phyloP scores from a whole-genome alignment of 2,888 invertebrate genomes.

The Cheilosia grossa region DNA sequence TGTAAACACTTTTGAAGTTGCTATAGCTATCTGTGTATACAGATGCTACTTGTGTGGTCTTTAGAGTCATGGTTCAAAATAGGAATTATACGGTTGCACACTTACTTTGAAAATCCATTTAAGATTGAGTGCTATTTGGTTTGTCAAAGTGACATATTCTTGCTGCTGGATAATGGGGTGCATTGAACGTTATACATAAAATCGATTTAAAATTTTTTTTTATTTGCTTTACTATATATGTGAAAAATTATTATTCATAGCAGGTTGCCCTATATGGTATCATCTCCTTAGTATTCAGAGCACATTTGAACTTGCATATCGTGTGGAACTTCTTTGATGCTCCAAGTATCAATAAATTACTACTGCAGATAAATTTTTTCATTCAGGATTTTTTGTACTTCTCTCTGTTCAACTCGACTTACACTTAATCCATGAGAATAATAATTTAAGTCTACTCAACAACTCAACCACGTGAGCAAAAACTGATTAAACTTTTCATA shows the following conservation, averaged over 20 bases:
- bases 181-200: conserved; percentile 35
- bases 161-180: conserved; percentile 11
- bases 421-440: too few relatives aligned
- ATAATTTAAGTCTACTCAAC: too few relatives aligned
- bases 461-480: too few relatives aligned
- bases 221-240: neutral
- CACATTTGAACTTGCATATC: conserved; percentile 9
- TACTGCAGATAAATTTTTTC: neutral
- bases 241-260: conserved; percentile 33
- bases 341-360: neutral
- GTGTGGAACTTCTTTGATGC: conserved; percentile 27
- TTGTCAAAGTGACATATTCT: conserved; percentile 29
- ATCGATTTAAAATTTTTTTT: conserved; percentile 12
- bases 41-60: conserved; percentile 17
- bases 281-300: conserved; percentile 16
- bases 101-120: conserved; percentile 42
- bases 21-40: conserved; percentile 27
- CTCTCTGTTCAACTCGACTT: too few relatives aligned
- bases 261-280: neutral
- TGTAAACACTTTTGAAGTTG: conserved; percentile 35
- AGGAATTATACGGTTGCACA: conserved; percentile 11
- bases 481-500: too few relatives aligned
- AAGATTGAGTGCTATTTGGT: conserved; percentile 34
- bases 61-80: conserved; percentile 23
- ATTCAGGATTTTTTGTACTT: too few relatives aligned